Percentiles rank a stretch among this genome's conserved stretches.
phyloP scores from a whole-genome alignment of 2,888 invertebrate species.

The Theretra japonica region DNA sequence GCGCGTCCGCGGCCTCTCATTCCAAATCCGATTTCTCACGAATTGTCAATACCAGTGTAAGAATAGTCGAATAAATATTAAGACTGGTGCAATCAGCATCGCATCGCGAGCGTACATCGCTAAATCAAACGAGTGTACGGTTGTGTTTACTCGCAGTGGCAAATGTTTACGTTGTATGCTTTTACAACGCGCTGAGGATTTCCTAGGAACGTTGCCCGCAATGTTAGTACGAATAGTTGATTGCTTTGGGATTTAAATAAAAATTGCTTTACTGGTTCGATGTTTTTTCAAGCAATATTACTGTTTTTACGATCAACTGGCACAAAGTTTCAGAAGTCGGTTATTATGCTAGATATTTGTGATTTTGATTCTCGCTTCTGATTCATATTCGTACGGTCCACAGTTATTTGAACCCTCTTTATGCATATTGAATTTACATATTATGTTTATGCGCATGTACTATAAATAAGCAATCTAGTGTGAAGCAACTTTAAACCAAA shows the following conservation, averaged over 20 bases:
- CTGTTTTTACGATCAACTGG: no score
- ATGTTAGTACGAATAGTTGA: background rate
- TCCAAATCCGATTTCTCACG: background rate
- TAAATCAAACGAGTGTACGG: slow-evolving; percentile 1
- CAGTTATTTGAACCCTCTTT: no score
- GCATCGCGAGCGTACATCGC: background rate
- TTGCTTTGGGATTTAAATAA: background rate
- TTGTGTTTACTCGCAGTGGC: background rate
- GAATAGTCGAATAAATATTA: background rate
- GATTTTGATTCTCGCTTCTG: no score
- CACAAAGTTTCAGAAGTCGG: no score
- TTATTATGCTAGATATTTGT: no score
- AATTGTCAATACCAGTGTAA: background rate
- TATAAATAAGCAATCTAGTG: no score
- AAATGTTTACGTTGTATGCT: slow-evolving; percentile 7
- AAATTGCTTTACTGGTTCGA: background rate
- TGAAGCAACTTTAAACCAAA: no score
- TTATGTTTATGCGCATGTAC: no score
- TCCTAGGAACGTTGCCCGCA: background rate
- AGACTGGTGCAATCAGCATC: background rate
- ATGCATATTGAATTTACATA: no score
- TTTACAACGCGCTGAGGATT: background rate
- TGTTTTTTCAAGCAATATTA: no score
- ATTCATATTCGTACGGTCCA: no score
- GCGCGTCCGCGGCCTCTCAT: background rate